Base-by-base conservation (phyloP, 2,797 vertebrate species). In the Chelidonichthys spinosus region DNA sequence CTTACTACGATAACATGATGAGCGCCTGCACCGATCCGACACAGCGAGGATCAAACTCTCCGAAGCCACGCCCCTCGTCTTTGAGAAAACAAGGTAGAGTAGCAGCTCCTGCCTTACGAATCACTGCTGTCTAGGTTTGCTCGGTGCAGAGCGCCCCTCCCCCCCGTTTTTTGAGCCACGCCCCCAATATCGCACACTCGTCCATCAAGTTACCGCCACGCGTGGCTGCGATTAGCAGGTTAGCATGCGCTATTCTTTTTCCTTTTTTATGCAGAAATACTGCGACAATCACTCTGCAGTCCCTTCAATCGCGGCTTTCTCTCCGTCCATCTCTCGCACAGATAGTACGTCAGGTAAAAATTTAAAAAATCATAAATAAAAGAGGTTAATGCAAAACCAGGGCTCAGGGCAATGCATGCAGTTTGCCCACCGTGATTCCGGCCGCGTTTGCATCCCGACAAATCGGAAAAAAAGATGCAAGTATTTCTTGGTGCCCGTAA, bases 401-500 rank as follows among this genome's bases (percentile, higher is more conserved):
- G 89, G 75, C 82, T 89, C 64, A 64, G 83, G 89, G 89, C 90
- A 89, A 87, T 82, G 92, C 92, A 94, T 94, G 94, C 85, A 85
- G 81, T 90, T 89, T 91, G 90, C 89, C 91, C 81, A 25, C 25
- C 84, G 81, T 76, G 69, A 69, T 86, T 78, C 69, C 86, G 73
- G 66, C 81, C 82, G 65, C 63, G 47, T 77, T 76, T 85, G 73
- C 75, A 69, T 79, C 76, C 25, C 78, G 74, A 84, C 76, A 59
- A 25, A 25, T 75, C 66, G 49, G 17, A 17, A 25, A 72, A 85
- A 70, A 80, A 58, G 70, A 69, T n/a, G 40, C 25, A 25, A 82
- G 61, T 78, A 60, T 74, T 82, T 75, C 63, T 79, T 83, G 87
- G 82, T 84, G 85, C 84, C 72, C 87, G 79, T 85, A 74, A 66